phyloP scores from a whole-genome alignment of 2,797 vertebrate species.

The Karalla daura region DNA sequence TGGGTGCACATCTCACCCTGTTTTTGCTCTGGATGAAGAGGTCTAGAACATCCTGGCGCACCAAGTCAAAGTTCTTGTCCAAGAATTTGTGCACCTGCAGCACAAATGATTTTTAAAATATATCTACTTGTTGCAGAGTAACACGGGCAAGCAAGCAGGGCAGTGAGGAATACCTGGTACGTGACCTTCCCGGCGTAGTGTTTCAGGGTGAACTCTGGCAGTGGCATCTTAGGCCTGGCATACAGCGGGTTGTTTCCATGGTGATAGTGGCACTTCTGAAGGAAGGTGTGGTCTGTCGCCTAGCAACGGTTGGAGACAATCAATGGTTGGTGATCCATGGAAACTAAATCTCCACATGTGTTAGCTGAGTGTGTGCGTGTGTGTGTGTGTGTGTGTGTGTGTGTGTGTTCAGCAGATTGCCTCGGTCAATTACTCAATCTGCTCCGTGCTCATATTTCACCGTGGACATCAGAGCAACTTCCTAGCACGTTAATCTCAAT shows the following conservation, averaged over 20 bases:
- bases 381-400: too few species aligned
- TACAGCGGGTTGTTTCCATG: conserved; percentile 91
- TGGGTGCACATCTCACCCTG: conserved; percentile 80
- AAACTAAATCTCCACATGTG: conserved; percentile 40
- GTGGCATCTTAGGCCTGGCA: conserved; percentile 96
- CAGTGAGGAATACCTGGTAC: conserved; percentile 88
- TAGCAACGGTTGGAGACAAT: conserved; percentile 67
- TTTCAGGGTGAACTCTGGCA: conserved; percentile 95
- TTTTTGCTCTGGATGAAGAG: conserved; percentile 93
- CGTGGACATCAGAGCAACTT: conserved; percentile 21
- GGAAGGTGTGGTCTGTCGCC: conserved; percentile 99
- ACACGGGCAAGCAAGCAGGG: not conserved
- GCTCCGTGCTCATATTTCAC: conserved; percentile 52
- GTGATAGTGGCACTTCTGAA: conserved; percentile 99
- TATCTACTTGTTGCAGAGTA: too few species aligned
- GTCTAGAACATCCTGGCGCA: conserved; percentile 95
- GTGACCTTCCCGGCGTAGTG: conserved; percentile 96
- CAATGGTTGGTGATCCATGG: conserved; percentile 37
- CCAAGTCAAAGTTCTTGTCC: conserved; percentile 96
- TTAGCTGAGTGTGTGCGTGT: too few species aligned
- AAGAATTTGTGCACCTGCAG: conserved; percentile 94
- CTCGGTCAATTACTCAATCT: conserved; percentile 16
- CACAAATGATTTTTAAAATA: conserved; percentile 12
- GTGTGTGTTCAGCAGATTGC: conserved; percentile 11
- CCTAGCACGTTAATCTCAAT: conserved; percentile 52